Percentiles rank a stretch among this genome's conserved stretches.
These are phyloP conservation scores for Myrmecobius fasciatus DNA, from an alignment of 2,113 vertebrate genomes.

Conservation along the genomic window DNA sequence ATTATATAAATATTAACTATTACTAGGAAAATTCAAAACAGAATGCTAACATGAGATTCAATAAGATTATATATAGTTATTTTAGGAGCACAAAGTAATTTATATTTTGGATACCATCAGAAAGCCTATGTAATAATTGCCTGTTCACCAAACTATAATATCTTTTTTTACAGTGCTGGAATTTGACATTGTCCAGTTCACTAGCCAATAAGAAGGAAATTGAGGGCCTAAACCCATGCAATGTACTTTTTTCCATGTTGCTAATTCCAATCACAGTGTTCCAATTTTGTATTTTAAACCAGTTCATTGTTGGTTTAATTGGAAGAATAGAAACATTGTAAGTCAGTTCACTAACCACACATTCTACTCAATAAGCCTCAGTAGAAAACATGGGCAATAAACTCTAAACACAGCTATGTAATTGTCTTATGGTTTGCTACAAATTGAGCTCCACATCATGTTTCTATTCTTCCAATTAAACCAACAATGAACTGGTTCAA, in stretches of 20 bases:
- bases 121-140: neutral
- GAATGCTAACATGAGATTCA: neutral
- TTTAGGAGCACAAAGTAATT: neutral
- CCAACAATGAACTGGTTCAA: no score
- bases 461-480: no score
- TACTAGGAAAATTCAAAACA: neutral
- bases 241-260: neutral
- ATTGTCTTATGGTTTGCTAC: neutral
- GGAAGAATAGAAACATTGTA: neutral
- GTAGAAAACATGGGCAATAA: constrained; percentile 6
- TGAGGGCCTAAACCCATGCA: neutral
- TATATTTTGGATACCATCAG: neutral
- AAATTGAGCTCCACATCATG: neutral
- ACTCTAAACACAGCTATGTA: neutral
- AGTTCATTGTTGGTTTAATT: neutral
- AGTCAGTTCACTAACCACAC: neutral
- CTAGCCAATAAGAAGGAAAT: neutral
- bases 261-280: neutral
- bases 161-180: neutral
- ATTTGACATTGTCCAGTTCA: neutral
- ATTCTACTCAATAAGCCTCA: neutral
- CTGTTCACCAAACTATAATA: neutral
- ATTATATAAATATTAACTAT: neutral
- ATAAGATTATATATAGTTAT: neutral
- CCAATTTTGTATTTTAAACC: neutral